Evolutionary conservation across 1,140 invertebrate genomes (phyloP).

Genomic region (Zelostemma sp.): DNA sequence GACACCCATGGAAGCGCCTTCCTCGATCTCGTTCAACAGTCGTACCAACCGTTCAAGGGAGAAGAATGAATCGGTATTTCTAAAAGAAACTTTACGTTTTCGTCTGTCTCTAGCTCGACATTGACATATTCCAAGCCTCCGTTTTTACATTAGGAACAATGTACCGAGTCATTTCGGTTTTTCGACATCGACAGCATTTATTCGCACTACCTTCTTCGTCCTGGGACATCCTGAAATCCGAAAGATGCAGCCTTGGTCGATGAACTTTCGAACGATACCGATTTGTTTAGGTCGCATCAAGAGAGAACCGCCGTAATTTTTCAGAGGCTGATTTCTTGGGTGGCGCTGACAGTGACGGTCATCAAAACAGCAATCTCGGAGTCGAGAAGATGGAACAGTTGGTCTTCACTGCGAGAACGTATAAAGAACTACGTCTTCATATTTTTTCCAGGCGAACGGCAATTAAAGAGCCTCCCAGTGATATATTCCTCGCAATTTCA

Average conservation of each 20-base stretch:
- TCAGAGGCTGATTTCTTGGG: too few species aligned
- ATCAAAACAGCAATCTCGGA: too few species aligned
- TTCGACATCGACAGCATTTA: background rate
- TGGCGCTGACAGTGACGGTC: too few species aligned
- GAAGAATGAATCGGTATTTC: constrained; percentile 45
- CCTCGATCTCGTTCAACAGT: constrained; percentile 49
- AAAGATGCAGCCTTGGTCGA: too few species aligned
- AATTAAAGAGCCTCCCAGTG: constrained; percentile 57
- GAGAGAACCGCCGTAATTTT: too few species aligned
- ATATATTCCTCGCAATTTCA: constrained; percentile 8
- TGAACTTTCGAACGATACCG: too few species aligned
- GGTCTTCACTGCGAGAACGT: constrained; percentile 22
- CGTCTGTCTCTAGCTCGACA: constrained; percentile 38
- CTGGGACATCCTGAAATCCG: too few species aligned
- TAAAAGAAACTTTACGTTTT: constrained; percentile 32
- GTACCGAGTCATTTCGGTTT: constrained; percentile 10
- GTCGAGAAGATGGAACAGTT: background rate
- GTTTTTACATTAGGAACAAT: constrained; percentile 47
- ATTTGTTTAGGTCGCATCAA: too few species aligned
- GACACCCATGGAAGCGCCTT: constrained; percentile 51
- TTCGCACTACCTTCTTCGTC: background rate
- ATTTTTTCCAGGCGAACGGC: constrained; percentile 56
- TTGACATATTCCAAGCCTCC: constrained; percentile 46
- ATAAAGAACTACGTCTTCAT: constrained; percentile 64
- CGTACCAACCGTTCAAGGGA: constrained; percentile 48